Conservation (phyloP, 2,797 vertebrate species). For the Setipinna tenuifilis region DNA sequence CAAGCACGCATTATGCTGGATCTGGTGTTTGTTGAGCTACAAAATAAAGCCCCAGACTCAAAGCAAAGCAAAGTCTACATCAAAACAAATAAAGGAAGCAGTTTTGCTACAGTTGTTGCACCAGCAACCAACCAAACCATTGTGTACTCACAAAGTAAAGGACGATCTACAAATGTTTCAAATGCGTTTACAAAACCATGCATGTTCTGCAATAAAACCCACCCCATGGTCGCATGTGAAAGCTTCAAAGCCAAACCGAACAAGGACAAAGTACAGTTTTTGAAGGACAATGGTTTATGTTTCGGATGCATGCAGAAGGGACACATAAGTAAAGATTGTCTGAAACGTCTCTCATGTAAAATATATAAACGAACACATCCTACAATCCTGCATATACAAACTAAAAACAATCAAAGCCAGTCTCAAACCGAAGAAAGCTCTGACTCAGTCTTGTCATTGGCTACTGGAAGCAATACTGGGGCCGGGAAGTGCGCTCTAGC, state of each 20-base stretch:
- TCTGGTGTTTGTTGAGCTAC: conserved; percentile 13
- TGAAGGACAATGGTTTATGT: not conserved
- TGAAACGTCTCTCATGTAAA: not conserved
- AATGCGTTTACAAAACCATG: conserved; percentile 26
- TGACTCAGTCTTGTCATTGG: not conserved
- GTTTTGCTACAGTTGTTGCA: conserved; percentile 17
- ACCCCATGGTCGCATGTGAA: conserved; percentile 24
- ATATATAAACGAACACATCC: not conserved
- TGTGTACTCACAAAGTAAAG: not conserved
- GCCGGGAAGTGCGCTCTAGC: not conserved
- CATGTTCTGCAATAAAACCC: conserved; percentile 20
- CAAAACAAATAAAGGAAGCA: conserved; percentile 14
- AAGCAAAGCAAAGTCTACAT: not conserved
- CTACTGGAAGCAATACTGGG: not conserved
- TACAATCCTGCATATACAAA: not conserved
- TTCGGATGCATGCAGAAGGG: conserved; percentile 7
- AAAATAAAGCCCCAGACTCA: not conserved
- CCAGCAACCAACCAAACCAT: not conserved
- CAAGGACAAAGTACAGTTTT: not conserved
- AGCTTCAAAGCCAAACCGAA: conserved; percentile 23
- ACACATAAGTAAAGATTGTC: not conserved
- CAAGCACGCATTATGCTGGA: not conserved
- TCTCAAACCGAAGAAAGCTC: not conserved
- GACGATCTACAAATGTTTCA: not conserved
- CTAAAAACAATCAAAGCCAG: not conserved